Base-by-base conservation (phyloP, 2,797 vertebrate species). In the Cheirogaleus major region DNA sequence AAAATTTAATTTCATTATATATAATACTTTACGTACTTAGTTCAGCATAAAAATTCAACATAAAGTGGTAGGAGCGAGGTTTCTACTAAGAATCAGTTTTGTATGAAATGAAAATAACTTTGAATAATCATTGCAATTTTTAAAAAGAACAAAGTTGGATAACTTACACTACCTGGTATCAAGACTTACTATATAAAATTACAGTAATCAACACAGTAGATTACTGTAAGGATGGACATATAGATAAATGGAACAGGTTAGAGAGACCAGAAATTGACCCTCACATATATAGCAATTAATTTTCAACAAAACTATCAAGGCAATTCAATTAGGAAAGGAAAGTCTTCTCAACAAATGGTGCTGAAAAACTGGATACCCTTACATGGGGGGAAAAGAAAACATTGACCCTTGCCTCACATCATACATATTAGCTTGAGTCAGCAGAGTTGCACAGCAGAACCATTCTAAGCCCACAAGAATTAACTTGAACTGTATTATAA, bases 31-130 rank as follows among this genome's bases (percentile, higher is more conserved):
- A 12, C 14, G 76, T 80, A 5, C 20, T 88, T 17, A n/a, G 20
- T n/a, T 65, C 32, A 65, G 63, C 90, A 43, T 35, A 83, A 86
- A 93, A 96, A 93, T 75, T 83, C 50, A 80, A 32, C 65, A 12
- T 93, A 27, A 35, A 95, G 59, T 88, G 15, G 75, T 91, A 82
- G 63, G 14, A 83, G 18, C 13, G 43, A 75, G 81, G 50, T 91
- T 95, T 95, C 32, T 90, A 57, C 55, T 83, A 83, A 57, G 50
- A 89, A 85, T 81, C 25, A 65, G 45, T 90, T 93, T 90, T 73
- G 43, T 22, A 35, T 92, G 43, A 91, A 90, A 59, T 75, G 41
- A 55, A 84, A 91, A 84, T 72, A 93, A 70, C 32, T 73, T 80
- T 27, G 13, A 75, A 45, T 93, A 81, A 59, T 84, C 61, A 85